A percentile compares a stretch with the other conserved stretches of the same genome.
Conservation (phyloP, 2,888 invertebrate genomes). For the Apamea sordens region DNA sequence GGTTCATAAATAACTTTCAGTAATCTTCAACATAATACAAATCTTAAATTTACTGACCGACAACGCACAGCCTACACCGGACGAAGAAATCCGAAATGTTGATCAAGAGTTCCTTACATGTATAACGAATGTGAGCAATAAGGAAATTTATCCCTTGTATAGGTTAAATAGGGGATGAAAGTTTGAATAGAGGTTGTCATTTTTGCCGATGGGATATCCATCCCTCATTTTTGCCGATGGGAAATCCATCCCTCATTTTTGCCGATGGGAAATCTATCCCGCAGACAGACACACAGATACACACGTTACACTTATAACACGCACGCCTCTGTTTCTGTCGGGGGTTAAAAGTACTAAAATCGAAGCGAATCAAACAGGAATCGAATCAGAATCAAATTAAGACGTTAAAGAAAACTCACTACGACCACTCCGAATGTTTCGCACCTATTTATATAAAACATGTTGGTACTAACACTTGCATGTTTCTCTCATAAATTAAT, state of each 20-base stretch:
- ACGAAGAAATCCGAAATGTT: neutral
- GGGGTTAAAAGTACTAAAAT: neutral
- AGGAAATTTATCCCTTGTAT: neutral
- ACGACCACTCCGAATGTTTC: neutral
- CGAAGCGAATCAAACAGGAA: neutral
- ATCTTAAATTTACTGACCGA: neutral
- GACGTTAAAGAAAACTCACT: neutral
- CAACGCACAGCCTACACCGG: neutral
- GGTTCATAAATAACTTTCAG: neutral
- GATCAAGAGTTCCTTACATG: neutral
- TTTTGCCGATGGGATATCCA: neutral
- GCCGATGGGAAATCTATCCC: neutral
- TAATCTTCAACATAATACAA: neutral
- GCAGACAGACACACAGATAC: neutral
- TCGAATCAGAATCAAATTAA: neutral
- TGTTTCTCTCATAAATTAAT: slow-evolving; percentile 43
- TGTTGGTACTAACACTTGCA: neutral
- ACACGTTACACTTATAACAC: neutral
- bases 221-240: neutral
- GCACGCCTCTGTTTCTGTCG: neutral
- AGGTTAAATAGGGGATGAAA: neutral
- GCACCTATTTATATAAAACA: slow-evolving; percentile 16
- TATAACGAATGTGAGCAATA: neutral
- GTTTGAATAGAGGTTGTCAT: neutral
- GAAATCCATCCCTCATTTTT: neutral